Evolutionary conservation across 2,797 vertebrate species (phyloP).

Genomic region (Delichon dasypus): DNA sequence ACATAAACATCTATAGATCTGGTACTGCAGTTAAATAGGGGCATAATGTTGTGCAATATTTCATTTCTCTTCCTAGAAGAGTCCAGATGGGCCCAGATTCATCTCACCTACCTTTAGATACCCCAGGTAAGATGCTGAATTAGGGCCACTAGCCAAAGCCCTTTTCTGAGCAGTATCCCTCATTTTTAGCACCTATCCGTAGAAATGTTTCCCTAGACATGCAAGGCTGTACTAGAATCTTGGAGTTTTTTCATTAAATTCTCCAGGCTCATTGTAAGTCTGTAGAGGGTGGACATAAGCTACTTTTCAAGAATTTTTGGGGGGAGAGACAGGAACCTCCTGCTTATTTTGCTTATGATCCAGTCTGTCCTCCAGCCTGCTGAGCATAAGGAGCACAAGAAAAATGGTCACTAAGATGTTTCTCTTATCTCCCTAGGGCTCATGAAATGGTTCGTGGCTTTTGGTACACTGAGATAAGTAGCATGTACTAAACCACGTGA

Average conservation of each 20-base stretch:
- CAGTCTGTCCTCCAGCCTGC: background rate
- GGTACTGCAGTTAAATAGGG: background rate
- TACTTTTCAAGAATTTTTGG: rapidly evolving
- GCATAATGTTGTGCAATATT: background rate
- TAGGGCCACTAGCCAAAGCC: background rate
- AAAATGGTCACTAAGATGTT: background rate
- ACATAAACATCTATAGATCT: background rate
- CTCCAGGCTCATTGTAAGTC: background rate
- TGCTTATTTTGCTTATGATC: background rate
- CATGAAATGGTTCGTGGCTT: background rate
- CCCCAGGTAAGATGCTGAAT: background rate
- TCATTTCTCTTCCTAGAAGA: background rate
- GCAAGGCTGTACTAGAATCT: background rate
- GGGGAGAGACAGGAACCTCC: background rate
- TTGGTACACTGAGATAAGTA: background rate
- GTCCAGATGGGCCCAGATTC: background rate
- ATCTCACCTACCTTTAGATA: background rate
- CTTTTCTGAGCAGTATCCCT: background rate
- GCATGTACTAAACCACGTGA: background rate
- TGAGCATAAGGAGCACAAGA: background rate
- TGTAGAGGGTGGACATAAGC: background rate
- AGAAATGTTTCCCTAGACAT: background rate
- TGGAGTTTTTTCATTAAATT: background rate
- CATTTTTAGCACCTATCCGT: background rate
- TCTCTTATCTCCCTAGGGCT: background rate